Conservation (phyloP, 2,797 vertebrate species). For the Lagorchestes hirsutus region DNA sequence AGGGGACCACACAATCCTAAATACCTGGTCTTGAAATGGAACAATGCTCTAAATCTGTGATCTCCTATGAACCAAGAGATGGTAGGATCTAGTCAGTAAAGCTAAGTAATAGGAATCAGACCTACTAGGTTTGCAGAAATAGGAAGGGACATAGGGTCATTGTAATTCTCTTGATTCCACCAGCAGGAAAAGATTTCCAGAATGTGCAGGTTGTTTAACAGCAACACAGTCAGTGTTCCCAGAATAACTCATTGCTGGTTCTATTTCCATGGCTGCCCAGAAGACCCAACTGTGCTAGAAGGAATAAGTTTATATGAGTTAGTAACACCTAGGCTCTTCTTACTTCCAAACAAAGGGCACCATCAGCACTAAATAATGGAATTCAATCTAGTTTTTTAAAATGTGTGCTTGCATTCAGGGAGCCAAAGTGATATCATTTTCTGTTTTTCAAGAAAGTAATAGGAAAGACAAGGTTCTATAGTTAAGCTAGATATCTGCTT, state of each 20-base stretch:
- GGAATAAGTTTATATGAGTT: background rate
- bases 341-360: background rate
- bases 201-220: background rate
- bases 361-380: too few species aligned
- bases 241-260: background rate
- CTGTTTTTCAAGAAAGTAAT: slow-evolving; percentile 29
- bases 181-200: background rate
- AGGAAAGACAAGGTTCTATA: slow-evolving; percentile 36
- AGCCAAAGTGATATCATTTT: background rate
- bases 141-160: background rate
- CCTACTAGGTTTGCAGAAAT: background rate
- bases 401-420: too few species aligned
- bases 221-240: background rate
- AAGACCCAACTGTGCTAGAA: background rate
- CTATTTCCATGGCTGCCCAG: background rate
- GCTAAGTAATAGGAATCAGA: background rate
- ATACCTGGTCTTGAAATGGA: background rate
- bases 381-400: background rate
- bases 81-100: background rate
- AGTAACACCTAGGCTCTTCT: background rate
- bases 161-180: background rate
- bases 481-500: background rate
- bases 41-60: background rate
- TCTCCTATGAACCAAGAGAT: background rate
- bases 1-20: background rate